These are phyloP conservation scores for Tanaodytes sp. DNA, from an alignment of 2,888 invertebrate species.

Conservation along the genomic window DNA sequence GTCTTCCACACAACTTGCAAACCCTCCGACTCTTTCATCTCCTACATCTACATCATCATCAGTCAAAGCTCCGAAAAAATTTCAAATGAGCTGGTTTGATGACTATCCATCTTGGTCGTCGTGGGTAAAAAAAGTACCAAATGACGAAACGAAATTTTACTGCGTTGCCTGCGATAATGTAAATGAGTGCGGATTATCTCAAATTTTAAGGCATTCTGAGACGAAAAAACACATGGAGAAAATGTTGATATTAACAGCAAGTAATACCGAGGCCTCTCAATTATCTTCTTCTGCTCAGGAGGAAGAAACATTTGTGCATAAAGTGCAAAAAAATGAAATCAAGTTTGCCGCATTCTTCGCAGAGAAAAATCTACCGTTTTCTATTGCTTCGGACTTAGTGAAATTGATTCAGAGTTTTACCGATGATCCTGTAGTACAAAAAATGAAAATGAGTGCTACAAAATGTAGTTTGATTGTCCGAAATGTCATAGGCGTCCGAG, in stretches of 20 bases:
- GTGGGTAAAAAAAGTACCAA: neutral
- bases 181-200: neutral
- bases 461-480: neutral
- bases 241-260: no score
- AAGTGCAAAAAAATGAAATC: neutral
- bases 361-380: neutral
- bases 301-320: no score
- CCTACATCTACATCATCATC: neutral
- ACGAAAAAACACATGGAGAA: no score
- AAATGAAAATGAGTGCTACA: neutral
- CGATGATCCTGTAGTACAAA: neutral
- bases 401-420: neutral
- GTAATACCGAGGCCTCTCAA: no score
- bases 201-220: neutral
- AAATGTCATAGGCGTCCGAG: neutral
- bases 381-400: neutral
- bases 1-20: neutral
- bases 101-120: neutral
- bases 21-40: neutral
- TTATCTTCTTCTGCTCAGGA: no score
- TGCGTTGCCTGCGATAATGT: neutral
- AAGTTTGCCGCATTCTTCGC: neutral
- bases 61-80: neutral
- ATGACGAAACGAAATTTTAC: neutral
- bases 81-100: no score